Evolutionary conservation across 2,888 invertebrate species (phyloP), one percentile per base, ranked within the genome.

Genomic region (Eilema caniola): DNA sequence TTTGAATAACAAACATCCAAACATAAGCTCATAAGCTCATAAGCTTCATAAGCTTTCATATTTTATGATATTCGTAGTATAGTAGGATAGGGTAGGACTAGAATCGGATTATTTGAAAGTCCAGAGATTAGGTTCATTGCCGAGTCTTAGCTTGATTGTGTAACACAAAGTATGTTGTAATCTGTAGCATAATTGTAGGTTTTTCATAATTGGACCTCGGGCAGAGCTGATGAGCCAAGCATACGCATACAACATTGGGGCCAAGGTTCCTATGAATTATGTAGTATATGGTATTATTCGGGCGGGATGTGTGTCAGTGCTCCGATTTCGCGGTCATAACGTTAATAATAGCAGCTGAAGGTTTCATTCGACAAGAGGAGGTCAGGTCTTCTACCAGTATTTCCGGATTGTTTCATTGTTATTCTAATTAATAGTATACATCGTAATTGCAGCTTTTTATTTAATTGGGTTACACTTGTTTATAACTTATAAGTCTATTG

Each of bases 261-360:
- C 93, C 94, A 94, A 95, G 95, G 94, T 88, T 89, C 87, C 89
- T 88, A 92, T 95, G 94, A 94, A 93, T 95, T 94, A 95, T 94
- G 93, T 93, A 94, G 90, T 92, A 90, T 92, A 94, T 93, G 93
- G 93, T 92, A 93, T 93, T 94, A 94, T 94, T 94, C 92, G 89
- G 92, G 88, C 88, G 88, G 90, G 87, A 93, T 93, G 92, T 94
- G 84, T 93, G 93, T 90, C 92, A 90, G 91, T 90, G 92, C 90
- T 93, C 92, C 89, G 90, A 88, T 93, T 94, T 93, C 93, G 93
- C 91, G 94, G 94, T 89, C 94, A 90, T 88, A 89, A 86, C 91
- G 86, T 90, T 90, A 92, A 91, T 94, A 94, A 94, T 92, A 93
- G 88, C 91, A 84, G 84, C 87, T 88, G 93, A 95, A 95, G 93